These are phyloP conservation scores for Mus musculus DNA, from an alignment of 2,113 vertebrate genomes.

Conservation along the genomic window DNA sequence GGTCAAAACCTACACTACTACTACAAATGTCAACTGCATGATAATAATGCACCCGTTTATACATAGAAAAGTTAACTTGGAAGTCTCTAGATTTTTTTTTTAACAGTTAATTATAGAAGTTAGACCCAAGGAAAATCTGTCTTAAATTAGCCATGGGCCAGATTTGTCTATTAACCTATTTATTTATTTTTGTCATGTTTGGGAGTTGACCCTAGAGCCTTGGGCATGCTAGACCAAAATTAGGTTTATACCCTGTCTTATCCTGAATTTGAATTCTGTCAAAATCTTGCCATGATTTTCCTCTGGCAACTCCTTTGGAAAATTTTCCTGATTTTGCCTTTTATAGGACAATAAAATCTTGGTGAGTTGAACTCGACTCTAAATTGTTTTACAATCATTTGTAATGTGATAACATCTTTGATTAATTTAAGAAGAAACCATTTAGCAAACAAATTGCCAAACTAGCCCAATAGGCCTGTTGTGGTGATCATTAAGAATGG, in stretches of 20 bases:
- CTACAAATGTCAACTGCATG: neutral
- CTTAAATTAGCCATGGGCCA: neutral
- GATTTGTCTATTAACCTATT: neutral
- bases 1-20: neutral
- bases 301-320: neutral
- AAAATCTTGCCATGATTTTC: neutral
- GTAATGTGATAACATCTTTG: neutral
- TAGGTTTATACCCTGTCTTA: neutral
- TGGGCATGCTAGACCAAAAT: neutral
- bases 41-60: neutral
- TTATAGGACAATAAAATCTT: neutral
- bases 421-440: constrained; percentile 13
- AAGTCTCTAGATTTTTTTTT: neutral
- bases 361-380: neutral
- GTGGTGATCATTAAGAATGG: neutral
- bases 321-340: neutral
- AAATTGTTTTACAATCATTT: neutral
- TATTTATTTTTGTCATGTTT: neutral
- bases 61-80: neutral
- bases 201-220: neutral
- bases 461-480: neutral
- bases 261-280: neutral
- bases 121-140: neutral
- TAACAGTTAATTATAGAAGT: constrained; percentile 9
- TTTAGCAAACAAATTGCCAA: constrained; percentile 20